A percentile compares a stretch with the other conserved stretches of the same genome.
Conservation (phyloP, 2,888 invertebrate species). For the Cataglyphis rosenhaueri region DNA sequence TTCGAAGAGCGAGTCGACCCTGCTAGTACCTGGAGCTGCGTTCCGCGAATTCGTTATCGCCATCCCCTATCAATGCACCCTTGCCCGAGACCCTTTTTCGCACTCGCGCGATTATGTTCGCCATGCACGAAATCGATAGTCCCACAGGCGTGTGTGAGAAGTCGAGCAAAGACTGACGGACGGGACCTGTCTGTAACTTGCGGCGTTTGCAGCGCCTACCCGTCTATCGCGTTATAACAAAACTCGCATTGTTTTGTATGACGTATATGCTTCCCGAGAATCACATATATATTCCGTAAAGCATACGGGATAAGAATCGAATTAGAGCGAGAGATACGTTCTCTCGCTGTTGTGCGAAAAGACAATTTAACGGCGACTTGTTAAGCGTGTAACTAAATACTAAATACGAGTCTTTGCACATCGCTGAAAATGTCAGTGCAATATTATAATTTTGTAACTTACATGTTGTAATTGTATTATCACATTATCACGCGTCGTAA, state of each 20-base stretch:
- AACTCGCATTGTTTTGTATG: conserved; percentile 28
- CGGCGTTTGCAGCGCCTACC: neutral
- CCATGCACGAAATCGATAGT: conserved; percentile 52
- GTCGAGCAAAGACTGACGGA: conserved; percentile 29
- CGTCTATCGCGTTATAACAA: conserved; percentile 18
- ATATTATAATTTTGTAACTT: conserved; percentile 1
- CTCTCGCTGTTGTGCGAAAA: neutral
- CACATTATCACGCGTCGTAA: neutral
- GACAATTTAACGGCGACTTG: conserved; percentile 33
- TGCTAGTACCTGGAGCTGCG: conserved; percentile 28
- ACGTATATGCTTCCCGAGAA: conserved; percentile 20
- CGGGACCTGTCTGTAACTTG: conserved; percentile 27
- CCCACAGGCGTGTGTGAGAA: conserved; percentile 51
- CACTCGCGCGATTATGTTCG: conserved; percentile 36
- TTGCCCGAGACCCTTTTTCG: conserved; percentile 58
- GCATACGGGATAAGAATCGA: conserved; percentile 38
- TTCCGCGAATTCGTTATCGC: conserved; percentile 48
- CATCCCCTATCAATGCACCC: conserved; percentile 57
- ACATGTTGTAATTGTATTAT: conserved; percentile 1
- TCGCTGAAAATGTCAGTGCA: conserved; percentile 20
- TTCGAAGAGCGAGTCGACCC: conserved; percentile 24
- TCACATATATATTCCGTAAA: conserved; percentile 17
- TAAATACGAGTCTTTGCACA: conserved; percentile 1
- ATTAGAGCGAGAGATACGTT: conserved; percentile 32
- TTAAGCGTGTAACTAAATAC: neutral